Evolutionary conservation across 2,797 vertebrate genomes (phyloP).

Genomic region (Ciconia nigra): DNA sequence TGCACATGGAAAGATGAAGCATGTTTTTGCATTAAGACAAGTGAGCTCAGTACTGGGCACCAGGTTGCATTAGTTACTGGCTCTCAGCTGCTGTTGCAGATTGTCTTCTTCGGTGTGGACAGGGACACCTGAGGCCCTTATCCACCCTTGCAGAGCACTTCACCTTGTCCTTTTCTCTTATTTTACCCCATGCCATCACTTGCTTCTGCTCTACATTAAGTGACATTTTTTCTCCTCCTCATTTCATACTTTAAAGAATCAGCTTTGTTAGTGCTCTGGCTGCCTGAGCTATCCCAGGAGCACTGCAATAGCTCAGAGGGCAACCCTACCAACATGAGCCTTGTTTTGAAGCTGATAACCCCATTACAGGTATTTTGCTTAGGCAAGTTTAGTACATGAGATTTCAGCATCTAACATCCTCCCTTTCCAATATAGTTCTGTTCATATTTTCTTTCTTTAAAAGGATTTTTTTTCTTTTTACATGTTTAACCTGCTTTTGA

Average conservation of each 20-base stretch:
- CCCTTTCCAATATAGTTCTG: background rate
- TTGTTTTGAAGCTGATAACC: background rate
- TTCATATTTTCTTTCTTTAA: background rate
- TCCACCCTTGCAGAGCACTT: background rate
- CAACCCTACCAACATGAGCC: rapidly evolving
- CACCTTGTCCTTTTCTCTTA: background rate
- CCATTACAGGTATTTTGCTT: background rate
- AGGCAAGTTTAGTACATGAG: background rate
- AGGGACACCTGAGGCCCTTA: background rate
- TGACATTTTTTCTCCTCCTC: background rate
- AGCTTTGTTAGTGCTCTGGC: background rate
- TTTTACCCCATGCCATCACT: background rate
- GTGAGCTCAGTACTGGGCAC: background rate
- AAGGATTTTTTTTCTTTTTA: background rate
- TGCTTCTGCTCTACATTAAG: background rate
- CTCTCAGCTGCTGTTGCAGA: background rate
- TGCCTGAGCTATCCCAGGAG: background rate
- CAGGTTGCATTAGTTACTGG: no score
- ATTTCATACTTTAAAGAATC: background rate
- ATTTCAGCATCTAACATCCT: background rate
- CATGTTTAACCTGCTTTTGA: background rate
- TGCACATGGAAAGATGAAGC: rapidly evolving
- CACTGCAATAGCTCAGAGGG: background rate
- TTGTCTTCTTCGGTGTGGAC: background rate
- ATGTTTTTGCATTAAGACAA: background rate